Conservation (phyloP, 2,888 invertebrate genomes). For the Napeogenes inachia region DNA sequence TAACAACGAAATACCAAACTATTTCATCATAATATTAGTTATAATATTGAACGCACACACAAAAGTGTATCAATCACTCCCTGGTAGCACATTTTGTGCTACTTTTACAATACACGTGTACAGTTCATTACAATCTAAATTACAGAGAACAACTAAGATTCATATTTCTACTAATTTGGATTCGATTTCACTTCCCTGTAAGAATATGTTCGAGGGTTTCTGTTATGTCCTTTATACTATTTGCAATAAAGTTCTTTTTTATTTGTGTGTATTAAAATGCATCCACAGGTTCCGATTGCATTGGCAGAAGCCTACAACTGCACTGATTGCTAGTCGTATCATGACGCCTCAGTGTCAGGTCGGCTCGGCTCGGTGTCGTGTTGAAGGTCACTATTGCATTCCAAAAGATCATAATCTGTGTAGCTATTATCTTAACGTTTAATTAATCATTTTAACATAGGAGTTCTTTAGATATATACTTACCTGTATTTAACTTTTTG, state of each 20-base stretch:
- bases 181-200: conserved; percentile 52
- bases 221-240: conserved; percentile 33
- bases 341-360: conserved; percentile 39
- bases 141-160: conserved; percentile 32
- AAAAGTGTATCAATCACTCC: neutral
- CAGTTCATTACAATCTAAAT: conserved; percentile 21
- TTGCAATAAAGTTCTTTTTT: conserved; percentile 39
- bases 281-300: conserved; percentile 55
- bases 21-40: too few relatives aligned
- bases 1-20: too few relatives aligned
- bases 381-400: conserved; percentile 40
- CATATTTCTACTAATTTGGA: conserved; percentile 47
- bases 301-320: conserved; percentile 56
- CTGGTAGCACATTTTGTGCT: conserved; percentile 2
- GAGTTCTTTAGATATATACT: too few relatives aligned
- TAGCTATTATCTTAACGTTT: conserved; percentile 15
- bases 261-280: conserved; percentile 30
- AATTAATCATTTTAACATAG: too few relatives aligned
- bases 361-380: conserved; percentile 33
- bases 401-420: conserved; percentile 38
- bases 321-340: conserved; percentile 41
- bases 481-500: too few relatives aligned
- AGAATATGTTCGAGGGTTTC: conserved; percentile 31
- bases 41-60: neutral
- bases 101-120: conserved; percentile 7